Percentiles rank a stretch among this genome's conserved stretches.
These are phyloP conservation scores for Camptogramma bilineatum DNA, from an alignment of 2,888 invertebrate species.

Conservation along the genomic window DNA sequence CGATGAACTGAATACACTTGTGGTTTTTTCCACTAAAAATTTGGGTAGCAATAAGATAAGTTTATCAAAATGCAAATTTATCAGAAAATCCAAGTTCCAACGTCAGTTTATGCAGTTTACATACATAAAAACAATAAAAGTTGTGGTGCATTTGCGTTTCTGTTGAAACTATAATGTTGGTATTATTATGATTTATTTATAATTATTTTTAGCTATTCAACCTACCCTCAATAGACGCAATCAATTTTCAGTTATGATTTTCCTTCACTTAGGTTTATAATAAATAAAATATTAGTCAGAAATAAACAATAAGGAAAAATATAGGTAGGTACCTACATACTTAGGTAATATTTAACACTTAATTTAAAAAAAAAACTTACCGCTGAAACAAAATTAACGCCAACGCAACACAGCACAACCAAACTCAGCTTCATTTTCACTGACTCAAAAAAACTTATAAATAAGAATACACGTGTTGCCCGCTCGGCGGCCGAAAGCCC, in stretches of 20 bases:
- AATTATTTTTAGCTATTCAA: background rate
- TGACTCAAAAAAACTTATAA: slow-evolving; percentile 17
- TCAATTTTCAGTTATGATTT: slow-evolving; percentile 8
- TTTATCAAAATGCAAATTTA: slow-evolving; percentile 13
- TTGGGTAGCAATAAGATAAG: background rate
- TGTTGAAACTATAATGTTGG: too few species aligned
- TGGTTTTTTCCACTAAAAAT: background rate
- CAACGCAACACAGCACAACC: slow-evolving; percentile 50
- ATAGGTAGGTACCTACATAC: background rate
- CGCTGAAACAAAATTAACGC: slow-evolving; percentile 47
- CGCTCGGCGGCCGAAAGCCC: slow-evolving; percentile 23
- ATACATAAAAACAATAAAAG: background rate
- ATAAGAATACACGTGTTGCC: slow-evolving; percentile 20
- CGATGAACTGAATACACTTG: background rate
- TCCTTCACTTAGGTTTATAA: background rate
- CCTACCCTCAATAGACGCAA: background rate
- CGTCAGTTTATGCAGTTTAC: slow-evolving; percentile 1
- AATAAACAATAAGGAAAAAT: background rate
- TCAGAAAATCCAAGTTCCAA: background rate
- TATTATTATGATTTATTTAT: too few species aligned
- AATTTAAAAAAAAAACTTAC: slow-evolving; percentile 48
- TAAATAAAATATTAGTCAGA: background rate
- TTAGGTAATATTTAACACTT: background rate
- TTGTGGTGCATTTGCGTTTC: background rate
- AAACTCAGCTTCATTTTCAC: slow-evolving; percentile 50